Conservation (phyloP, 2,113 vertebrate genomes). For the Bujurquina vittata region DNA sequence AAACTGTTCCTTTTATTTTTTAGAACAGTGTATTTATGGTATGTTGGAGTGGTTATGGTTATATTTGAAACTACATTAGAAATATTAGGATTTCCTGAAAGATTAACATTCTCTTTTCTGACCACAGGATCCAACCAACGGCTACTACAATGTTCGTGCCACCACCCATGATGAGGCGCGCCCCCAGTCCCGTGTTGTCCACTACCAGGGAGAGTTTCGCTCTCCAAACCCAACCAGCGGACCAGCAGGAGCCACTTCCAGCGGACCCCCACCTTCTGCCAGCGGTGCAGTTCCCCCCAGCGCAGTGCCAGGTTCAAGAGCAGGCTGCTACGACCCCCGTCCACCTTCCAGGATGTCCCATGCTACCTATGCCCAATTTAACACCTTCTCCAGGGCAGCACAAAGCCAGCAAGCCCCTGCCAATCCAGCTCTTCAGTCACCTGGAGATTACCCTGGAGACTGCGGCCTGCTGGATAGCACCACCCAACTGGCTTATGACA, state of each 20-base stretch:
- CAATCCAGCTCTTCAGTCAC: slow-evolving; percentile 66
- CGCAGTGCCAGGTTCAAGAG: slow-evolving; percentile 64
- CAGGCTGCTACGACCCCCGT: slow-evolving; percentile 86
- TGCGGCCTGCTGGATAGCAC: slow-evolving; percentile 81
- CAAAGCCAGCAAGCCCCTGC: slow-evolving; percentile 73
- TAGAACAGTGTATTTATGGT: too few relatives aligned
- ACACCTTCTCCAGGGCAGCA: slow-evolving; percentile 81
- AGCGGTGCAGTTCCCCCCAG: slow-evolving; percentile 61
- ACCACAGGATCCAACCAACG: slow-evolving; percentile 92
- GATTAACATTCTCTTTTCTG: neutral
- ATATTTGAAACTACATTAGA: neutral
- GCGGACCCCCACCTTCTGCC: slow-evolving; percentile 49
- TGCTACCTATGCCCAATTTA: slow-evolving; percentile 93
- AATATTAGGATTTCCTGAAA: neutral
- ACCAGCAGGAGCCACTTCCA: slow-evolving; percentile 55
- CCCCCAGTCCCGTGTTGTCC: slow-evolving; percentile 84
- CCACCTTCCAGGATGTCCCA: slow-evolving; percentile 90
- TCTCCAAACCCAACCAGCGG: slow-evolving; percentile 69
- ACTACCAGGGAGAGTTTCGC: slow-evolving; percentile 89
- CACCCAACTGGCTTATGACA: slow-evolving; percentile 89
- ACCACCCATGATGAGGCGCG: slow-evolving; percentile 88
- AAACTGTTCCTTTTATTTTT: too few relatives aligned
- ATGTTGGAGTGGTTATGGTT: neutral
- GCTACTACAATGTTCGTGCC: slow-evolving; percentile 95
- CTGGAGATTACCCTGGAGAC: slow-evolving; percentile 80